A percentile compares a stretch with the other conserved stretches of the same genome.
Evolutionary conservation across 2,113 vertebrate species (phyloP).

Genomic region (Cairina moschata): DNA sequence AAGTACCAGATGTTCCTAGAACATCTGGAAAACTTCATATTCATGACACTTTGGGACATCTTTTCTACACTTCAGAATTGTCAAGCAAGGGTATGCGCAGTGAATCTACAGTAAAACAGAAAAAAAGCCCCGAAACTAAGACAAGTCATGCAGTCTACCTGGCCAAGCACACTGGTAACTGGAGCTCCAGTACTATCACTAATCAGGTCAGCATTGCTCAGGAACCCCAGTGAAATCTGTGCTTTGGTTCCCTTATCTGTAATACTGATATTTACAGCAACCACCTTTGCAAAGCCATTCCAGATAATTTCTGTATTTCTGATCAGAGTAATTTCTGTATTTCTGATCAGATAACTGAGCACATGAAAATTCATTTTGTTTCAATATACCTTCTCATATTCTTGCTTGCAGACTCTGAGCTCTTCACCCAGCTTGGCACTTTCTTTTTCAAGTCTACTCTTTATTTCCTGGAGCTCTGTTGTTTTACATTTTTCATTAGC

Average conservation of each 20-base stretch:
- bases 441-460: slow-evolving; percentile 84
- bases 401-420: slow-evolving; percentile 81
- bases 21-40: neutral
- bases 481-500: slow-evolving; percentile 84
- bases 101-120: neutral
- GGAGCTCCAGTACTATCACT: neutral
- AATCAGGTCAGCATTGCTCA: neutral
- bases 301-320: neutral
- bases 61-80: neutral
- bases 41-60: neutral
- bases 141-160: neutral
- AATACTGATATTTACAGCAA: slow-evolving; percentile 13
- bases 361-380: neutral
- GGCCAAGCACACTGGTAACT: neutral
- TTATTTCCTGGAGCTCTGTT: slow-evolving; percentile 85
- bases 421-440: slow-evolving; percentile 81
- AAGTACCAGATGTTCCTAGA: slow-evolving; percentile 1
- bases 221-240: neutral
- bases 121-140: neutral
- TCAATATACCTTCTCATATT: slow-evolving; percentile 86
- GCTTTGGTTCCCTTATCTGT: neutral
- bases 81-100: neutral
- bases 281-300: slow-evolving; percentile 4
- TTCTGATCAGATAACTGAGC: neutral
- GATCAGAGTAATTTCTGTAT: neutral